These are phyloP conservation scores for Bostrychus sinensis DNA, from an alignment of 2,113 vertebrate species.

Conservation along the genomic window DNA sequence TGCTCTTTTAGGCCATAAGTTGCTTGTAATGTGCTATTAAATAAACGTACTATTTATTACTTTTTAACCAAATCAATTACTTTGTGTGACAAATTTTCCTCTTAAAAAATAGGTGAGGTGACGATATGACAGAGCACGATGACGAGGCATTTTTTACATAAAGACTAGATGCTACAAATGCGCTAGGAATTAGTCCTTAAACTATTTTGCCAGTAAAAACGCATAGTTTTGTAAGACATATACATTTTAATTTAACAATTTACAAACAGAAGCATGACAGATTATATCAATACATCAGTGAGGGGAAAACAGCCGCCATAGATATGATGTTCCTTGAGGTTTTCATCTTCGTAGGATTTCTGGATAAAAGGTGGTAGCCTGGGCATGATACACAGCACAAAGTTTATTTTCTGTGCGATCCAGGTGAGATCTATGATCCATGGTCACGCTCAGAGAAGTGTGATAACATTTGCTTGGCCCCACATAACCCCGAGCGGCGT, in stretches of 20 bases:
- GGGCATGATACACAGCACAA: conserved; percentile 19
- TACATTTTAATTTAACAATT: conserved; percentile 71
- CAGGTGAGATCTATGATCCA: conserved; percentile 32
- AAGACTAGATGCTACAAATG: too few relatives aligned
- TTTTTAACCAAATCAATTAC: not conserved
- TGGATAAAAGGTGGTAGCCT: conserved; percentile 13
- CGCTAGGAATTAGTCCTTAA: too few relatives aligned
- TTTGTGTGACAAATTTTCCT: not conserved
- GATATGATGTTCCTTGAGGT: conserved; percentile 33
- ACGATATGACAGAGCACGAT: too few relatives aligned
- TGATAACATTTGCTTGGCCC: conserved; percentile 27
- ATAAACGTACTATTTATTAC: not conserved
- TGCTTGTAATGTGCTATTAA: not conserved
- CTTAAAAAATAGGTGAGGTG: not conserved
- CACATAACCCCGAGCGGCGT: conserved; percentile 15
- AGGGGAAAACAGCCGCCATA: conserved; percentile 22
- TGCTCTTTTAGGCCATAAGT: too few relatives aligned
- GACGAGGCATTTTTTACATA: too few relatives aligned
- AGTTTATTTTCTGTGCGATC: conserved; percentile 45
- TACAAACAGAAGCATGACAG: conserved; percentile 47
- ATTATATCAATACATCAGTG: conserved; percentile 24
- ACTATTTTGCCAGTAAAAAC: conserved; percentile 11
- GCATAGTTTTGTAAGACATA: conserved; percentile 31
- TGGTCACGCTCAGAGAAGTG: conserved; percentile 37
- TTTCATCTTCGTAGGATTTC: conserved; percentile 26